phyloP scores from a whole-genome alignment of 2,888 invertebrate genomes.

The Nomada goodeniana region DNA sequence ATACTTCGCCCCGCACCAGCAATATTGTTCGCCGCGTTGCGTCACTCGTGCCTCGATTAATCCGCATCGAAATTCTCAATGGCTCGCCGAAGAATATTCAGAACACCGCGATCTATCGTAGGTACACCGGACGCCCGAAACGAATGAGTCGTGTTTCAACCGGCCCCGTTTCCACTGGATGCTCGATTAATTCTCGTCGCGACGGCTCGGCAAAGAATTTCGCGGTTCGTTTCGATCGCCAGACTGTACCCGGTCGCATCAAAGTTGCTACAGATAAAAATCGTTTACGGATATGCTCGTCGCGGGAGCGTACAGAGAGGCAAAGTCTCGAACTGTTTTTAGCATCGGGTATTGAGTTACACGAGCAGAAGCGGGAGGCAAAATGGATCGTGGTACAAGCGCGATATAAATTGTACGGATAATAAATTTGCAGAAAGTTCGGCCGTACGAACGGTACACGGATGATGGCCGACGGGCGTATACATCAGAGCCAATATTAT shows the following conservation, averaged over 20 bases:
- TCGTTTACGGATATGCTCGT: no score
- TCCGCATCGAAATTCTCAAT: constrained; percentile 16
- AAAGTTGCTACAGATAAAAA: neutral
- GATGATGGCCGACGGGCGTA: constrained; percentile 6
- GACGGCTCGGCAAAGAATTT: constrained; percentile 30
- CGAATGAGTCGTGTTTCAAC: constrained; percentile 22
- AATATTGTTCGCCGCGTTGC: constrained; percentile 4
- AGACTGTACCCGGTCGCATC: neutral
- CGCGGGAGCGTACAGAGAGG: neutral
- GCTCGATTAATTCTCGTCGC: constrained; percentile 31
- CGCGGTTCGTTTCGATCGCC: constrained; percentile 19
- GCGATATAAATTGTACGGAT: constrained; percentile 1
- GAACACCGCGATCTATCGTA: constrained; percentile 15
- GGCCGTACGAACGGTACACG: constrained; percentile 24
- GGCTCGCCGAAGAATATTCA: constrained; percentile 8
- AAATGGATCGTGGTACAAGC: constrained; percentile 7
- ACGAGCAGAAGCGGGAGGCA: neutral
- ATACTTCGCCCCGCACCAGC: neutral
- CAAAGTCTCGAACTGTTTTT: no score
- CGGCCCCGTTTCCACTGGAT: constrained; percentile 3
- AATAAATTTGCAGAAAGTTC: constrained; percentile 30
- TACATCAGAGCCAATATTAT: constrained; percentile 49
- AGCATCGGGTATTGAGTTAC: neutral
- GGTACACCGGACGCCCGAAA: constrained; percentile 15
- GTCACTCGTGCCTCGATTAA: constrained; percentile 4